These are phyloP conservation scores for Psittacus erithacus DNA, from an alignment of 2,113 vertebrate genomes.

Conservation along the genomic window DNA sequence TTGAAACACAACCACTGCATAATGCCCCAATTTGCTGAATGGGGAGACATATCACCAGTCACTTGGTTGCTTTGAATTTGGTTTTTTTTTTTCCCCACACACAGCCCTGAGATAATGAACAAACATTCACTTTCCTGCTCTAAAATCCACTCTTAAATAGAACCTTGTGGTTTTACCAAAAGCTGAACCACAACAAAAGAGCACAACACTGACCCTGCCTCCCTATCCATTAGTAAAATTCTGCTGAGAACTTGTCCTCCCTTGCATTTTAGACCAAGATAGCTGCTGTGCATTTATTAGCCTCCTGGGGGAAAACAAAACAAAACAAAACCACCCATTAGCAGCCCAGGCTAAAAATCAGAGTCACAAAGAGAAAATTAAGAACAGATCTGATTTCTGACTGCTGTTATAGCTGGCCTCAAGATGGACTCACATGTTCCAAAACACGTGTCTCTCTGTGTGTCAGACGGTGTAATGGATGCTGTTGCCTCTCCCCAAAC, in stretches of 20 bases:
- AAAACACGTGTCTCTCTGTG: background rate
- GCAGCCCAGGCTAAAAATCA: background rate
- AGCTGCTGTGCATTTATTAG: background rate
- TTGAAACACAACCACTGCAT: background rate
- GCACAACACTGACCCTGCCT: background rate
- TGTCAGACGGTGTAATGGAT: background rate
- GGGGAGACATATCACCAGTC: background rate
- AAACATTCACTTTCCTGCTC: background rate
- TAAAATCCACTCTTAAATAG: background rate
- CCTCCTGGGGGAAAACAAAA: background rate
- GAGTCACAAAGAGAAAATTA: background rate
- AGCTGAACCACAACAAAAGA: background rate
- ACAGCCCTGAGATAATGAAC: background rate
- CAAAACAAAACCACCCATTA: background rate
- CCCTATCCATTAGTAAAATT: background rate
- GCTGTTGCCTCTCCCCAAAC: background rate
- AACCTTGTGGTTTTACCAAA: background rate
- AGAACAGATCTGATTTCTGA: conserved; percentile 10
- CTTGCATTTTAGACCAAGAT: background rate
- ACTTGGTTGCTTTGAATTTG: background rate
- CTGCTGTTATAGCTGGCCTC: background rate
- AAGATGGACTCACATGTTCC: background rate
- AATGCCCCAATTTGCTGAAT: background rate
- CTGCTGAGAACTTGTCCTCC: background rate
- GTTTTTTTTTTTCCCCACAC: background rate